phyloP scores from a whole-genome alignment of 2,797 vertebrate genomes.

The Pyrocephalus nanus region DNA sequence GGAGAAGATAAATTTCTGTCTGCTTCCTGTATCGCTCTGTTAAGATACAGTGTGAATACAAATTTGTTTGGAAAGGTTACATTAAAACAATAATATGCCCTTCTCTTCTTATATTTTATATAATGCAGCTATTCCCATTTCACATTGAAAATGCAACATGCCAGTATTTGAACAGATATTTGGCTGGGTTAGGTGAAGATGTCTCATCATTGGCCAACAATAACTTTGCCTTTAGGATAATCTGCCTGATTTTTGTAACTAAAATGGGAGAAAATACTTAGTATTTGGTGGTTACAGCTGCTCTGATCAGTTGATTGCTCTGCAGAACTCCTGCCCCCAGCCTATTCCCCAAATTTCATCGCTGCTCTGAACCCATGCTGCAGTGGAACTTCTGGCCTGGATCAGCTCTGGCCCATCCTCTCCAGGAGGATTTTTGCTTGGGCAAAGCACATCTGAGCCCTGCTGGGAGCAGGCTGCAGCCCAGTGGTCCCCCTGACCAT shows the following conservation, averaged over 20 bases:
- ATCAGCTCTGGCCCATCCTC: not conserved
- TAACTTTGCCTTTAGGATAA: not conserved
- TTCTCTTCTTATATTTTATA: constrained; percentile 7
- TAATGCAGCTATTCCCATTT: not conserved
- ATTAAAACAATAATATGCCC: not conserved
- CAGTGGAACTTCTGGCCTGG: not conserved
- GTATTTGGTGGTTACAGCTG: not conserved
- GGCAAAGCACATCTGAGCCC: not conserved
- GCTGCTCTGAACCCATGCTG: not conserved
- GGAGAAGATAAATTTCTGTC: constrained; percentile 62
- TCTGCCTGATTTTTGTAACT: not conserved
- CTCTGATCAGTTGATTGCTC: fast-evolving
- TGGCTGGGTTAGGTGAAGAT: not conserved
- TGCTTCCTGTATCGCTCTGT: constrained; percentile 17
- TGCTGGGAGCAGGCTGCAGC: not conserved
- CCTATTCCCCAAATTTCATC: not conserved
- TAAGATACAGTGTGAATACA: constrained; percentile 48
- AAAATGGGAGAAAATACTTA: not conserved
- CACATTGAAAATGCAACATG: not conserved
- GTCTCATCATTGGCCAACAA: not conserved
- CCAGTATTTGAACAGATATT: not conserved
- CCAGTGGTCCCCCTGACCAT: fast-evolving
- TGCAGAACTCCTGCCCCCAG: not conserved
- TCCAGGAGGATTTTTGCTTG: not conserved
- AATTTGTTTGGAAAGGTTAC: constrained; percentile 36